Conservation (phyloP, 2,113 vertebrate species). For the Carlito syrichta region DNA sequence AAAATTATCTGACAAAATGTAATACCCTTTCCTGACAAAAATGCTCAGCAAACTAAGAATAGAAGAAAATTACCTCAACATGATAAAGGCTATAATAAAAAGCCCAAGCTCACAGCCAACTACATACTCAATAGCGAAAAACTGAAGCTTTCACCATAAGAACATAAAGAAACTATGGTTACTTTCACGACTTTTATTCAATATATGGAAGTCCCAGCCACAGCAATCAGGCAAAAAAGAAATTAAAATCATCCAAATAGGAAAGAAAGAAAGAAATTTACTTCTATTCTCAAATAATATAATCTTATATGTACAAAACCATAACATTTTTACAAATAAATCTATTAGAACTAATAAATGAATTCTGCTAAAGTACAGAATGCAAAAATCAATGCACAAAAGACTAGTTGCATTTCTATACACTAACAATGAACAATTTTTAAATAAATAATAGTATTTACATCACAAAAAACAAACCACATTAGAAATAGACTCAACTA, state of each 20-base stretch:
- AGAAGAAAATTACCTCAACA: neutral
- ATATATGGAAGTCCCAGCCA: neutral
- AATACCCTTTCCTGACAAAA: neutral
- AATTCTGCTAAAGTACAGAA: neutral
- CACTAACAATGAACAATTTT: neutral
- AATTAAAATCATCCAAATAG: neutral
- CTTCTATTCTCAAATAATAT: neutral
- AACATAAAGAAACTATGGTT: neutral
- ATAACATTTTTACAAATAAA: neutral
- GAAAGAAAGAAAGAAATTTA: neutral
- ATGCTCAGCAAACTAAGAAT: neutral
- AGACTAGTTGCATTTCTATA: neutral
- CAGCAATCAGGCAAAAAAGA: neutral
- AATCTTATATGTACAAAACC: neutral
- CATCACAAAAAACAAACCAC: neutral
- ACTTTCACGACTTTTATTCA: neutral
- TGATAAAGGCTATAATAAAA: neutral
- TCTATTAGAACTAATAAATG: neutral
- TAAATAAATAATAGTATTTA: neutral
- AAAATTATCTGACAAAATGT: neutral
- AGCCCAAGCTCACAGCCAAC: neutral
- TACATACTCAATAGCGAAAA: neutral
- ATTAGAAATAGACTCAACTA: neutral
- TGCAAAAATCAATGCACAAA: neutral
- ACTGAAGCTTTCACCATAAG: neutral